Base-by-base conservation (phyloP, 2,888 invertebrate species). In the Anthrax anthrax region DNA sequence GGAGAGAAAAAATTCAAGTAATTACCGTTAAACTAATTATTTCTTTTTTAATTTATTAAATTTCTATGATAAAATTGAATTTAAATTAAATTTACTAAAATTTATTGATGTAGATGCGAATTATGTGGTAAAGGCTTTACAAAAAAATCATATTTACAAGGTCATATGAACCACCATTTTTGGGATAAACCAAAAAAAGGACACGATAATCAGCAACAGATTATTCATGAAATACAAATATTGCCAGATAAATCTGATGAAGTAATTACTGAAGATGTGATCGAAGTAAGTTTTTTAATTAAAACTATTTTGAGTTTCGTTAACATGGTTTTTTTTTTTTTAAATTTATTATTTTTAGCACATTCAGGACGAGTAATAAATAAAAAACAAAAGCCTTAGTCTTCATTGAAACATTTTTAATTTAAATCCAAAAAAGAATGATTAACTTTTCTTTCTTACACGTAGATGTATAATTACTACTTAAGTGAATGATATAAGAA, bases 51-150 rank as follows among this genome's bases (percentile, higher is more conserved):
- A 12, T 16, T 37, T 38, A 17, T 38, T 38, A 38, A 8, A 38
- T 38, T 6, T 32, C 12, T 9, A 12, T 4, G n/a, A n/a, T n/a
- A n/a, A n/a, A n/a, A n/a, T n/a, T n/a, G n/a, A n/a, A n/a, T n/a
- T n/a, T n/a, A n/a, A n/a, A n/a, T n/a, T n/a, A n/a, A n/a, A n/a
- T n/a, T n/a, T n/a, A n/a, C n/a, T n/a, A n/a, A n/a, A n/a, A n/a
- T n/a, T n/a, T n/a, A n/a, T n/a, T n/a, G n/a, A n/a, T 40, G 6
- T 16, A 47, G 47, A 40, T 67, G 67, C 51, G 52, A 53, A 1
- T 54, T 57, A 4, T 67, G 67, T 45, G 61, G 59, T 10, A 64
- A 65, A 50, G 65, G 67, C 4, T 67, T 67, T 50, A 65, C 67
- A 2, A 67, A 67, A 45, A 65, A 66, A 46, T 55, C 56, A 2